Percentiles rank a stretch among this genome's conserved stretches.
These are phyloP conservation scores for Oryzias sinensis DNA, from an alignment of 2,797 vertebrate species.

Conservation along the genomic window DNA sequence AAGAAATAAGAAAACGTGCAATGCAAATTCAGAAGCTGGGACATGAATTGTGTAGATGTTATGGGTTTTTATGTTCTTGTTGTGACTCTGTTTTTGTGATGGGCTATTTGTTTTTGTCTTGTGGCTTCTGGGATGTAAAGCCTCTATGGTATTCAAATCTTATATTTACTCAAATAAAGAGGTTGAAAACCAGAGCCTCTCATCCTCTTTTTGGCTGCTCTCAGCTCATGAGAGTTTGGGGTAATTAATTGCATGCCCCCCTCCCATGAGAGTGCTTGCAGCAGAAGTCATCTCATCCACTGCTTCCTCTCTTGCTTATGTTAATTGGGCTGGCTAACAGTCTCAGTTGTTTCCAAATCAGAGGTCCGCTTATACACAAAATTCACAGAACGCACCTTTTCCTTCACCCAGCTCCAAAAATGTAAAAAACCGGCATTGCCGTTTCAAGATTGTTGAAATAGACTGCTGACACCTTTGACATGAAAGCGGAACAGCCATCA, in stretches of 20 bases:
- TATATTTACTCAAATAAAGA: slow-evolving; percentile 21
- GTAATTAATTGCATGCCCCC: slow-evolving; percentile 53
- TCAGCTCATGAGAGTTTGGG: slow-evolving; percentile 44
- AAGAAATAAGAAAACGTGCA: too few relatives aligned
- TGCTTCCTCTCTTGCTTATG: slow-evolving; percentile 16
- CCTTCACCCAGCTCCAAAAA: slow-evolving; percentile 21
- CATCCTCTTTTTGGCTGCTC: slow-evolving; percentile 37
- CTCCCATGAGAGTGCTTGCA: slow-evolving; percentile 34
- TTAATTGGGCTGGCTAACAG: slow-evolving; percentile 11
- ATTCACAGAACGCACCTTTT: slow-evolving; percentile 11
- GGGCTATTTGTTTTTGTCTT: not conserved
- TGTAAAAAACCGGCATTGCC: slow-evolving; percentile 22
- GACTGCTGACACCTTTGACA: slow-evolving; percentile 44
- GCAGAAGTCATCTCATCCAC: slow-evolving; percentile 32
- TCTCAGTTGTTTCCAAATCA: slow-evolving; percentile 20
- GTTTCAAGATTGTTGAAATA: slow-evolving; percentile 39
- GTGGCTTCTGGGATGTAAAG: not conserved
- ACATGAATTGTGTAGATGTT: too few relatives aligned
- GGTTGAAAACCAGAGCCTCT: slow-evolving; percentile 12
- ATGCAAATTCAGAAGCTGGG: not conserved
- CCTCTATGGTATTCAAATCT: not conserved
- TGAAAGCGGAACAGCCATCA: slow-evolving; percentile 33
- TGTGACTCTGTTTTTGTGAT: not conserved
- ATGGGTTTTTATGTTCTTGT: not conserved
- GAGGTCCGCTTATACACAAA: slow-evolving; percentile 17